phyloP scores from a whole-genome alignment of 2,888 invertebrate genomes.

The Tetanocera ferruginea region DNA sequence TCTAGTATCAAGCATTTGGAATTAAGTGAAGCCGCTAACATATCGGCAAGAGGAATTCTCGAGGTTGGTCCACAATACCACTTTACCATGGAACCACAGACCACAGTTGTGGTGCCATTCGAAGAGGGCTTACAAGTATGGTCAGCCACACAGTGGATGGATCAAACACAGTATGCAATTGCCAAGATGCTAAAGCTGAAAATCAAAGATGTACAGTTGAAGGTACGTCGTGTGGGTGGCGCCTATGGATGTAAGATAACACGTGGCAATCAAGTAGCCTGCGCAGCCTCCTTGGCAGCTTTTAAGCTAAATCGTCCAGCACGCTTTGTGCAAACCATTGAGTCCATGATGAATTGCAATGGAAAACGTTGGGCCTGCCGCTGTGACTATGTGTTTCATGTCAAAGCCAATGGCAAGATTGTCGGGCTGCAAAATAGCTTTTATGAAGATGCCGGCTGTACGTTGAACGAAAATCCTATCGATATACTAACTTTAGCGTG shows the following conservation, averaged over 20 bases:
- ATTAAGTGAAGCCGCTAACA: constrained; percentile 48
- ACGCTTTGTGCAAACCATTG: constrained; percentile 78
- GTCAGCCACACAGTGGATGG: constrained; percentile 77
- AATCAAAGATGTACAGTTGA: constrained; percentile 78
- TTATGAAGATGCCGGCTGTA: constrained; percentile 73
- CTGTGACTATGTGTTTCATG: constrained; percentile 77
- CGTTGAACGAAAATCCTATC: constrained; percentile 72
- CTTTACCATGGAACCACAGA: constrained; percentile 82
- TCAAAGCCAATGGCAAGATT: constrained; percentile 76
- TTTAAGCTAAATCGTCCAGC: constrained; percentile 75
- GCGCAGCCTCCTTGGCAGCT: constrained; percentile 80
- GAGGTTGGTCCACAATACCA: constrained; percentile 79
- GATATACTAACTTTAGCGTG: constrained; percentile 57
- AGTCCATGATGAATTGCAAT: constrained; percentile 78
- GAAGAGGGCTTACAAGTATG: constrained; percentile 82
- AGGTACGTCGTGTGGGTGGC: constrained; percentile 83
- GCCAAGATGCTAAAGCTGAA: constrained; percentile 73
- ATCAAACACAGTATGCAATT: constrained; percentile 74
- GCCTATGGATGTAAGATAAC: constrained; percentile 84
- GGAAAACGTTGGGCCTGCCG: constrained; percentile 78
- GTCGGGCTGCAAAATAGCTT: constrained; percentile 74
- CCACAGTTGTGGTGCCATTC: constrained; percentile 76
- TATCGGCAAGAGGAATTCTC: constrained; percentile 70
- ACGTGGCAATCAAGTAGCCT: constrained; percentile 73
- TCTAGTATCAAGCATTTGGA: constrained; percentile 56